Conservation (phyloP, 2,797 vertebrate species). For the Vireo griseus region DNA sequence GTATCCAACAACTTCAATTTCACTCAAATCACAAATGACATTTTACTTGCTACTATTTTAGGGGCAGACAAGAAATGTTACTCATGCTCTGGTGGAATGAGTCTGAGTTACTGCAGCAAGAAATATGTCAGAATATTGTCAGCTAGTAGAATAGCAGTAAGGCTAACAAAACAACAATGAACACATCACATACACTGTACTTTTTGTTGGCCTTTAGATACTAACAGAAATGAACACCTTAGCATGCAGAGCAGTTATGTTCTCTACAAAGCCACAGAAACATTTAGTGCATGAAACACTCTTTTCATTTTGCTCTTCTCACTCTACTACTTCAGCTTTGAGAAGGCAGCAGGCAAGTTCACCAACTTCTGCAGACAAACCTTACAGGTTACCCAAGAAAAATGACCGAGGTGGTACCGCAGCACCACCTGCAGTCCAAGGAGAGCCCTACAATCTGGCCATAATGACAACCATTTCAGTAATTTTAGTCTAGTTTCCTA, state of each 20-base stretch:
- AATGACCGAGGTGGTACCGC: fast-evolving
- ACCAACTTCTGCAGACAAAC: background rate
- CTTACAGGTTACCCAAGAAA: background rate
- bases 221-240: background rate
- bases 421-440: background rate
- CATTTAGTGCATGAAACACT: background rate
- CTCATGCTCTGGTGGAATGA: background rate
- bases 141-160: background rate
- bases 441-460: background rate
- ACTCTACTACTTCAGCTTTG: background rate
- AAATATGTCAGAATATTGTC: background rate
- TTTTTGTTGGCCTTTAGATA: background rate
- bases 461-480: background rate
- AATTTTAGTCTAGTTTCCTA: background rate
- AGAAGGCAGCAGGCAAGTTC: background rate
- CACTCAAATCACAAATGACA: background rate
- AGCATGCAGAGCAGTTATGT: background rate
- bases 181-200: background rate
- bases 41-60: background rate
- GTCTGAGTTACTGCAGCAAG: background rate
- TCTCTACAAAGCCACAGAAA: background rate
- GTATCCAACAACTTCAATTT: background rate
- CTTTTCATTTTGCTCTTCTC: background rate
- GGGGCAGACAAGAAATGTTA: background rate
- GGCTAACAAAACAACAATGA: background rate